These are phyloP conservation scores for Phainopepla nitens DNA, from an alignment of 2,113 vertebrate species.

Conservation along the genomic window DNA sequence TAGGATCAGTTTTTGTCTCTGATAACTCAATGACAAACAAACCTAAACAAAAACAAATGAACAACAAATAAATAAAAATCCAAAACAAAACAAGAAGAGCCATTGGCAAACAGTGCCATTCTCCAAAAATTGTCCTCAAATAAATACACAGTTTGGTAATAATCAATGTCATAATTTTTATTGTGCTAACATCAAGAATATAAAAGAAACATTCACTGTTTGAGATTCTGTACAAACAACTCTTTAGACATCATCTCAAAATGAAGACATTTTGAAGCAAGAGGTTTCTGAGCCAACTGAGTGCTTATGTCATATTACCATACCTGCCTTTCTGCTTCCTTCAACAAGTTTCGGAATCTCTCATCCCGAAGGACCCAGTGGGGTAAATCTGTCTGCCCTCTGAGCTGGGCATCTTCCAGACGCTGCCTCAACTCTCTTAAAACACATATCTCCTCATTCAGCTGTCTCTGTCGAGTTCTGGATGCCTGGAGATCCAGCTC, in stretches of 20 bases:
- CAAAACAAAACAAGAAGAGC: not conserved
- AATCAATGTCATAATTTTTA: not conserved
- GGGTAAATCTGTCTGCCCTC: slow-evolving; percentile 82
- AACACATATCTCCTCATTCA: slow-evolving; percentile 89
- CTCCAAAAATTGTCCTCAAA: not conserved
- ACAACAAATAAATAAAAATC: not conserved
- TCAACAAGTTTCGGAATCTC: slow-evolving; percentile 84
- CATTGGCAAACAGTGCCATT: not conserved
- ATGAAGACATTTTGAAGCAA: not conserved
- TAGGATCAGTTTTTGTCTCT: not conserved
- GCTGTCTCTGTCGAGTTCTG: slow-evolving; percentile 90
- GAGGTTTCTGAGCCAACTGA: not conserved
- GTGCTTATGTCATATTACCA: not conserved
- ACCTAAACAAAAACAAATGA: not conserved
- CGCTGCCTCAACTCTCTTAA: slow-evolving; percentile 90
- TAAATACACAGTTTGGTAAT: not conserved
- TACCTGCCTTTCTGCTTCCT: slow-evolving; percentile 97
- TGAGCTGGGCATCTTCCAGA: slow-evolving; percentile 86
- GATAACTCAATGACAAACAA: not conserved
- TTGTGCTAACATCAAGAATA: not conserved
- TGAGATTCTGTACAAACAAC: not conserved
- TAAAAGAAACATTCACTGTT: not conserved
- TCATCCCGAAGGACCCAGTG: slow-evolving; percentile 92
- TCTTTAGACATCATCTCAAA: not conserved
- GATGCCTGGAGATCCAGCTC: slow-evolving; percentile 99